Conservation (phyloP, 1,140 invertebrate genomes). For the Trichonephila clavipes region DNA sequence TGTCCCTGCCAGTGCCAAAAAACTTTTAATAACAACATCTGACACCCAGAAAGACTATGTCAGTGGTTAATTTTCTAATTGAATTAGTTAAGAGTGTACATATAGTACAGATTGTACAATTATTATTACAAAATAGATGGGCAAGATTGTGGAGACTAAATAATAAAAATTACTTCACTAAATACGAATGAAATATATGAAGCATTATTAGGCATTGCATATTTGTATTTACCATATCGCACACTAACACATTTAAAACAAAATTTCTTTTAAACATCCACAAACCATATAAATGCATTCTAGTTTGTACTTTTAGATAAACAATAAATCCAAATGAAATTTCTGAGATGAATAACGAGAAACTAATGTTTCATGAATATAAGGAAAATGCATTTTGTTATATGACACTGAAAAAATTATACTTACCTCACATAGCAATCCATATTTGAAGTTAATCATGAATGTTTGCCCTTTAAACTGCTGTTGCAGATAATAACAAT, state of each 20-base stretch:
- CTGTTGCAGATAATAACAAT: too few relatives aligned
- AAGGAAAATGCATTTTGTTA: too few relatives aligned
- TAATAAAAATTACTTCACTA: background rate
- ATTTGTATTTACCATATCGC: background rate
- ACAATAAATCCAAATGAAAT: background rate
- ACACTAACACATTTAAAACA: slow-evolving; percentile 1
- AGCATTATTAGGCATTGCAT: background rate
- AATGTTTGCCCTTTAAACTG: too few relatives aligned
- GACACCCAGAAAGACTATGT: too few relatives aligned
- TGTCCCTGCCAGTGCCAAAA: background rate
- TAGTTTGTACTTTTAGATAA: slow-evolving; percentile 11
- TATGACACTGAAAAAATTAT: too few relatives aligned
- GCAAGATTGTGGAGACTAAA: background rate
- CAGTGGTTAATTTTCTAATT: too few relatives aligned
- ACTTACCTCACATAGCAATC: too few relatives aligned
- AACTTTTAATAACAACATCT: too few relatives aligned
- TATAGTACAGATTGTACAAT: background rate
- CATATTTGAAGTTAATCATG: too few relatives aligned
- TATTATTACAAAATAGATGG: background rate
- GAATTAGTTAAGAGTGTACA: too few relatives aligned
- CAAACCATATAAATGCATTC: slow-evolving; percentile 16
- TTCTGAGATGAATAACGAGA: background rate
- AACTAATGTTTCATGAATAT: too few relatives aligned
- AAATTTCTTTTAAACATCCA: background rate
- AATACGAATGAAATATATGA: background rate